Conservation (phyloP, 37 sponge, comb jelly and placozoan genomes). For the Oopsacas minuta region DNA sequence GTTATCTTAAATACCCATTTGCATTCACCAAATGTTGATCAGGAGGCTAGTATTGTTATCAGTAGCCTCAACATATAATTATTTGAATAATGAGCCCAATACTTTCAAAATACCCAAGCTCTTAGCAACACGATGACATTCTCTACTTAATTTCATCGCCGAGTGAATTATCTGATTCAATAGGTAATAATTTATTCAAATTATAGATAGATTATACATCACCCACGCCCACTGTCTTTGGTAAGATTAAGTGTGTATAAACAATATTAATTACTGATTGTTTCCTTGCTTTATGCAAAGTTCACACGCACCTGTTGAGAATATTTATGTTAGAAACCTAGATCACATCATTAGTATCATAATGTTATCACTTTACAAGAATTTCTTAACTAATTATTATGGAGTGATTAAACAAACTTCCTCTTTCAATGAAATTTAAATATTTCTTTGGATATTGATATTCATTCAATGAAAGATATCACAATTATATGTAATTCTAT, state of each 20-base stretch:
- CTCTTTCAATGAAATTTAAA: too few relatives aligned
- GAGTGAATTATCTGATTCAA: background rate
- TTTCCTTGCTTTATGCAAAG: background rate
- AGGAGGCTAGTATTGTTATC: background rate
- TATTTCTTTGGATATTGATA: too few relatives aligned
- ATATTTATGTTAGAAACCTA: background rate
- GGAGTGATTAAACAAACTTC: background rate
- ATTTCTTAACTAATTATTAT: background rate
- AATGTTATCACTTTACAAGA: background rate
- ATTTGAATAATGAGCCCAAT: background rate
- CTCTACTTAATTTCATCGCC: background rate
- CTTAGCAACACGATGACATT: background rate
- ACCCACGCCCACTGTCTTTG: background rate
- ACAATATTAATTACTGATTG: background rate
- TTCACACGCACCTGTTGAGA: background rate
- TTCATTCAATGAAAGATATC: too few relatives aligned
- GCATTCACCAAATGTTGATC: slow-evolving; percentile 16
- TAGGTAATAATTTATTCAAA: background rate
- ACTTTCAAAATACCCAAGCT: too few relatives aligned
- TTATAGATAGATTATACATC: too few relatives aligned
- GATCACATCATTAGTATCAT: background rate
- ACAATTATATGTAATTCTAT: too few relatives aligned
- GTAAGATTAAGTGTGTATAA: background rate
- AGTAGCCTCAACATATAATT: background rate
- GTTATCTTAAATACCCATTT: background rate